Evolutionary conservation across 2,888 invertebrate species (phyloP), one percentile per base, ranked within the genome.

Genomic region (Drepana falcataria): DNA sequence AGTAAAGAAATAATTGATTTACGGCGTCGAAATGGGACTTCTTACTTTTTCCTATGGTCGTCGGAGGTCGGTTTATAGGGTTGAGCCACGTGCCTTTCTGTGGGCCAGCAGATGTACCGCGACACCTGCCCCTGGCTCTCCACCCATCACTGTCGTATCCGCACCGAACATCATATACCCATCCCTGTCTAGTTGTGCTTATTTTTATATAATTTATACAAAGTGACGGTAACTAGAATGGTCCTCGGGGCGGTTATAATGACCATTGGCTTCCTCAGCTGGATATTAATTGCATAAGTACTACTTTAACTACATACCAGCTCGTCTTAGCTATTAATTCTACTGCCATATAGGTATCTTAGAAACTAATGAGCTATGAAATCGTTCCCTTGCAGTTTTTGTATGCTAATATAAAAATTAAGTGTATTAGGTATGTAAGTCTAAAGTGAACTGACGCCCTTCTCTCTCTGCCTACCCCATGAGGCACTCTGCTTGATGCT

Each of bases 201-300:
- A 89, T 88, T 91, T 88, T 89, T 86, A 88, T 88, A 87, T 87
- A 91, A 88, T 89, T 87, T 89, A 90, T 89, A 88, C 87, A 81
- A 83, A 84, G 83, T 88, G 85, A 85, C 81, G 86, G 89, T 87
- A 88, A 87, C 87, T 89, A 90, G 90, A 85, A 87, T 84, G 86
- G 81, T 79, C 83, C 83, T 79, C 76, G 78, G 76, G 81, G 83
- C 85, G 77, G 83, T 87, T 85, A 83, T 85, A 87, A 87, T 87
- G 85, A 81, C 81, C 83, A 80, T 73, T 78, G 76, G 76, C 69
- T 75, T 75, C 66, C 63, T 76, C 71, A 69, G 71, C 69, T 67
- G 75, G 69, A 74, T 81, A 73, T 81, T 85, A 83, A 85, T 83
- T 85, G 75, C 76, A 63, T 69, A 68, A 68, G 63, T 68, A 57